These are phyloP conservation scores for Drosophila tsacasi DNA, from an alignment of 1,140 invertebrate genomes.

Conservation along the genomic window DNA sequence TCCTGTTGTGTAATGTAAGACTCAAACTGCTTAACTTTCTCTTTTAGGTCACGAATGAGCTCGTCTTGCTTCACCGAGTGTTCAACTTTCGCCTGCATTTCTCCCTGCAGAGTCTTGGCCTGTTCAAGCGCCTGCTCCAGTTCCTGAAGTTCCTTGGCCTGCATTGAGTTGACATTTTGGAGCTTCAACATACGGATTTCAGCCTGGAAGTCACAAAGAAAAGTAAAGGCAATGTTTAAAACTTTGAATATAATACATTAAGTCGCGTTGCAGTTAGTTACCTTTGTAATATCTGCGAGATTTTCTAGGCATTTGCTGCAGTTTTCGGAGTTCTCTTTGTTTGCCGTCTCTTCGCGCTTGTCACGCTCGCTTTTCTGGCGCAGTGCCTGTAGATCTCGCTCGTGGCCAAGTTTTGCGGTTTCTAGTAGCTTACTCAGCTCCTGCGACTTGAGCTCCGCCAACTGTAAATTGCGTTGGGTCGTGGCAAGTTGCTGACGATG, in stretches of 20 bases:
- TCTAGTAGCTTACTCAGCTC: constrained; percentile 76
- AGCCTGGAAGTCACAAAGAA: constrained; percentile 39
- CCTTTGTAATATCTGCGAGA: constrained; percentile 74
- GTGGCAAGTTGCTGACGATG: constrained; percentile 61
- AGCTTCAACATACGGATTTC: constrained; percentile 79
- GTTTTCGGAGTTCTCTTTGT: constrained; percentile 55
- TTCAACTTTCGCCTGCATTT: constrained; percentile 58
- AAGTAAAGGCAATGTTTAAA: not conserved
- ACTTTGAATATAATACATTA: not conserved
- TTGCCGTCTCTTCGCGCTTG: constrained; percentile 45
- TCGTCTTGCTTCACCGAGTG: constrained; percentile 85
- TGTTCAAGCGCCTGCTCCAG: constrained; percentile 56
- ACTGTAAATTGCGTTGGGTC: constrained; percentile 60
- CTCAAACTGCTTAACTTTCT: constrained; percentile 86
- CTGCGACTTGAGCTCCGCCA: constrained; percentile 72
- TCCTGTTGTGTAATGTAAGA: constrained; percentile 83
- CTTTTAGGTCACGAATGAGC: constrained; percentile 86
- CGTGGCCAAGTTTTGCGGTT: constrained; percentile 63
- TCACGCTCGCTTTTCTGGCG: constrained; percentile 66
- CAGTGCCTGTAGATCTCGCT: constrained; percentile 61
- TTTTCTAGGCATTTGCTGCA: constrained; percentile 76
- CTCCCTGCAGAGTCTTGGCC: constrained; percentile 41
- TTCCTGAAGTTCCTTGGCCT: constrained; percentile 61
- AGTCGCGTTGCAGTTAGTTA: constrained; percentile 1
- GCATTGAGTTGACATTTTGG: constrained; percentile 61